phyloP scores from a whole-genome alignment of 2,113 vertebrate species.

The Noturus placidus region DNA sequence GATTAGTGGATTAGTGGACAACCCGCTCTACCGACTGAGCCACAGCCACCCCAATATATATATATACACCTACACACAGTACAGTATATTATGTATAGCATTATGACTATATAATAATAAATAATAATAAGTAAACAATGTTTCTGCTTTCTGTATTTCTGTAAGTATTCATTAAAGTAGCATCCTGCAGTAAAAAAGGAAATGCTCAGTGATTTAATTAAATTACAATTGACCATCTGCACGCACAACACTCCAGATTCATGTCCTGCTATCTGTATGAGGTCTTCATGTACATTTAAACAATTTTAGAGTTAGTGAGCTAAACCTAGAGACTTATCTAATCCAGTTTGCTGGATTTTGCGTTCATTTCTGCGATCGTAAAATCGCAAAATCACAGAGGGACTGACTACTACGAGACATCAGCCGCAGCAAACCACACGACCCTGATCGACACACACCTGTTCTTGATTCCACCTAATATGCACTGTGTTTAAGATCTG shows the following conservation, averaged over 20 bases:
- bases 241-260: background rate
- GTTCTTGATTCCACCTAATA: too few species aligned
- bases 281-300: slow-evolving; percentile 13
- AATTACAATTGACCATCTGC: background rate
- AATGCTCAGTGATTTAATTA: background rate
- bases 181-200: background rate
- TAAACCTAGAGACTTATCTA: slow-evolving; percentile 20
- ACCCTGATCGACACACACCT: too few species aligned
- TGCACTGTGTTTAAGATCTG: background rate
- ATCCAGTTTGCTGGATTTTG: background rate
- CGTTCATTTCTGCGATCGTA: too few species aligned
- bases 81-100: background rate
- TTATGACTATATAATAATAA: background rate
- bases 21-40: too few species aligned
- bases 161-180: background rate
- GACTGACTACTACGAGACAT: too few species aligned
- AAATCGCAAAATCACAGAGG: too few species aligned
- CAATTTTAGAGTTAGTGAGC: slow-evolving; percentile 20
- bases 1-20: too few species aligned
- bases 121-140: background rate
- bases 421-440: background rate
- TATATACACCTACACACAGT: background rate
- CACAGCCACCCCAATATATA: too few species aligned
- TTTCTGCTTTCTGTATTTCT: background rate
- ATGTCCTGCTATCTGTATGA: background rate